Percentiles rank a stretch among this genome's conserved stretches.
These are phyloP conservation scores for Zaprionus taronus DNA, from an alignment of 1,140 invertebrate species.

Conservation along the genomic window DNA sequence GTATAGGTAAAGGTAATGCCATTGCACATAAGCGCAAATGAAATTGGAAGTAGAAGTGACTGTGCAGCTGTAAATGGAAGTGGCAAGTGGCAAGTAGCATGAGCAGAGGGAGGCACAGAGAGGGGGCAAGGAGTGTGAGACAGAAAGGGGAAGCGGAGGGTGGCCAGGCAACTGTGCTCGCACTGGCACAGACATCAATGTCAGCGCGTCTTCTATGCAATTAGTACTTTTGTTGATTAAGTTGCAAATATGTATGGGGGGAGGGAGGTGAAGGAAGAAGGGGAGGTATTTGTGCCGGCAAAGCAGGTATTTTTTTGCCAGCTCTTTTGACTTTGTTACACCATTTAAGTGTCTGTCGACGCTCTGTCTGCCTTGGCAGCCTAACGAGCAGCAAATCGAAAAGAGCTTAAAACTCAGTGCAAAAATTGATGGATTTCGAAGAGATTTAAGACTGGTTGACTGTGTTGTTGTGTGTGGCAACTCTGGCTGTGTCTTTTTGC, in stretches of 20 bases:
- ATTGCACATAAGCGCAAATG: slow-evolving; percentile 73
- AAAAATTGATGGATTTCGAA: background rate
- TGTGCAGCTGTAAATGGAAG: slow-evolving; percentile 20
- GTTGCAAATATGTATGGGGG: slow-evolving; percentile 44
- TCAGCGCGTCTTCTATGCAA: slow-evolving; percentile 76
- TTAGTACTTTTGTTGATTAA: slow-evolving; percentile 82
- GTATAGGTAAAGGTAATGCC: slow-evolving; percentile 68
- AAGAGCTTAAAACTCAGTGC: background rate
- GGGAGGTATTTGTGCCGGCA: background rate
- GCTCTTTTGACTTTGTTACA: slow-evolving; percentile 4
- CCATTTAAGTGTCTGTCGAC: background rate
- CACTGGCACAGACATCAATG: slow-evolving; percentile 70
- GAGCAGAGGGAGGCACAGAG: background rate
- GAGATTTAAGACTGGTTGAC: too few relatives aligned
- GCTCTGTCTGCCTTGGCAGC: background rate
- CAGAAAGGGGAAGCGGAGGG: too few relatives aligned
- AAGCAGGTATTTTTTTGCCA: background rate
- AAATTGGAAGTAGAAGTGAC: slow-evolving; percentile 64
- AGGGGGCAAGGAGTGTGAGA: background rate
- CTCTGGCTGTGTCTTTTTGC: background rate
- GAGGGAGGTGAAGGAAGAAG: background rate
- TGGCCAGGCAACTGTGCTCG: background rate
- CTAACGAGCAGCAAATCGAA: slow-evolving; percentile 1
- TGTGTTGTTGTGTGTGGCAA: background rate
- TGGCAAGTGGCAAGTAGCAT: slow-evolving; percentile 8